Evolutionary conservation across 2,113 vertebrate species (phyloP).

Genomic region (Nycticebus coucang): DNA sequence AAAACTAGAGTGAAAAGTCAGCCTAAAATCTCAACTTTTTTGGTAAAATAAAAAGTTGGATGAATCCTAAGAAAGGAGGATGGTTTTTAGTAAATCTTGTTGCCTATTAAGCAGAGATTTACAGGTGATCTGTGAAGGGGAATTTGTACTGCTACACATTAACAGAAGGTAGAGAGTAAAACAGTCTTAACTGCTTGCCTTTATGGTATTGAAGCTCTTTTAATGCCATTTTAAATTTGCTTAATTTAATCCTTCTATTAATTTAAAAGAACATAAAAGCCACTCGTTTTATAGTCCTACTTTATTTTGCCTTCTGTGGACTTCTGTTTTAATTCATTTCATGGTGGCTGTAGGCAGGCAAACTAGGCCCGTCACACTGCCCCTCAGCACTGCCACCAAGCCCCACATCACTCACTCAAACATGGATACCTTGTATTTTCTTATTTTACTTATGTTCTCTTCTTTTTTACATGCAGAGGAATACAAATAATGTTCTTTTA

Average conservation of each 20-base stretch:
- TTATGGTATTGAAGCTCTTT: constrained; percentile 56
- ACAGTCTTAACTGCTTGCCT: constrained; percentile 37
- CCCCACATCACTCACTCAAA: neutral
- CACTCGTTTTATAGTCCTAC: constrained; percentile 20
- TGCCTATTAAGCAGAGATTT: constrained; percentile 40
- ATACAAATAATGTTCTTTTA: neutral
- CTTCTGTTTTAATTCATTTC: constrained; percentile 46
- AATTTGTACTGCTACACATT: neutral
- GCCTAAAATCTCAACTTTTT: neutral
- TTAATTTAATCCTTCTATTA: constrained; percentile 57
- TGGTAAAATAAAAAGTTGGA: neutral
- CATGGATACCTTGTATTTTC: neutral
- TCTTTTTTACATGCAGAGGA: neutral
- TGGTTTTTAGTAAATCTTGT: constrained; percentile 4
- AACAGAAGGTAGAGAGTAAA: constrained; percentile 43
- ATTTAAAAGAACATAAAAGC: constrained; percentile 66
- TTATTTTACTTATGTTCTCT: neutral
- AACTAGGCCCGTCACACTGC: neutral
- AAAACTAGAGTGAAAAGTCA: constrained; percentile 52
- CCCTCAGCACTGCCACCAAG: neutral
- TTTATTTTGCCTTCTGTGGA: constrained; percentile 41
- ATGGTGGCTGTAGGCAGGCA: neutral
- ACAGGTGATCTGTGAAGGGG: neutral
- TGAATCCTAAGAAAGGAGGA: neutral
- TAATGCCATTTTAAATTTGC: constrained; percentile 63